These are phyloP conservation scores for Oedothorax gibbosus DNA, from an alignment of 1,140 invertebrate species.

Conservation along the genomic window DNA sequence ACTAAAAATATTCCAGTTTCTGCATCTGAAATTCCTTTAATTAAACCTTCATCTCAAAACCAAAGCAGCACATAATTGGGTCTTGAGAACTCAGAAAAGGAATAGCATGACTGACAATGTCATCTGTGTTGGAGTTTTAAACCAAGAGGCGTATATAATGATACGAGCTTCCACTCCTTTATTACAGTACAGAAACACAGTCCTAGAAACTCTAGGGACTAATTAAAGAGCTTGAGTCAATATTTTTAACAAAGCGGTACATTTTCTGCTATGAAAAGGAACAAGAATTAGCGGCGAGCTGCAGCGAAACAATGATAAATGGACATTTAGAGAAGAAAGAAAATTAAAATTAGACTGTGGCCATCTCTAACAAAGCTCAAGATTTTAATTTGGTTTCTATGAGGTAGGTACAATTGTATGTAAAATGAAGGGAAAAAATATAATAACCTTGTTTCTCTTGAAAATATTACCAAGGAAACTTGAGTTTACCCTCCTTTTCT, in stretches of 20 bases:
- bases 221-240: neutral
- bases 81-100: neutral
- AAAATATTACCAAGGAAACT: no score
- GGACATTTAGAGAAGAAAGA: neutral
- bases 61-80: slow-evolving; percentile 3
- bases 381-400: neutral
- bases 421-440: neutral
- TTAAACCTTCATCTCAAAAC: neutral
- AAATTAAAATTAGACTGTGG: neutral
- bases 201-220: neutral
- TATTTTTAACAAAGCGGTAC: neutral
- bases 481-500: no score
- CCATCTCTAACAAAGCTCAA: neutral
- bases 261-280: neutral
- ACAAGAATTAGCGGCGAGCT: neutral
- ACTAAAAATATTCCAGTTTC: neutral
- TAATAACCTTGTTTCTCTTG: no score
- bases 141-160: neutral
- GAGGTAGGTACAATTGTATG: neutral
- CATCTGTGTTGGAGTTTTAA: slow-evolving; percentile 4
- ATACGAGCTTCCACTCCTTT: neutral
- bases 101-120: neutral
- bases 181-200: neutral
- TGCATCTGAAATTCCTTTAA: neutral
- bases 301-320: neutral